Conservation (phyloP, 2,888 invertebrate genomes). For the Notodonta dromedarius region DNA sequence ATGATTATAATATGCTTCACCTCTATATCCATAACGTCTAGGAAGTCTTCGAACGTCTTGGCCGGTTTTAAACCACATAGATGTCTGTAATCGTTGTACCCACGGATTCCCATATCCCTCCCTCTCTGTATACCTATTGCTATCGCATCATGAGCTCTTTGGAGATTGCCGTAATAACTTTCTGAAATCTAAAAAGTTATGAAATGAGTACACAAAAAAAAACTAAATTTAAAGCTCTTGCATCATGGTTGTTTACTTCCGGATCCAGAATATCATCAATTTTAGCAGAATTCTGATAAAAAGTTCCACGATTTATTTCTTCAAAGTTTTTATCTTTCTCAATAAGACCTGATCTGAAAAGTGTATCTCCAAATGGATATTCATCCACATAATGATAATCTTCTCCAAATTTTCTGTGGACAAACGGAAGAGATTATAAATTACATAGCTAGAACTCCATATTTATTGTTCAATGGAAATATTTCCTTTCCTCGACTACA, state of each 20-base stretch:
- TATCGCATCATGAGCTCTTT: constrained; percentile 57
- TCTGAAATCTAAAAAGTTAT: constrained; percentile 55
- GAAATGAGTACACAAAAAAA: not conserved
- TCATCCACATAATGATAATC: constrained; percentile 57
- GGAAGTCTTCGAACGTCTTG: constrained; percentile 60
- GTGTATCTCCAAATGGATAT: constrained; percentile 58
- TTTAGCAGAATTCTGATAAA: constrained; percentile 62
- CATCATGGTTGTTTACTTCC: constrained; percentile 46
- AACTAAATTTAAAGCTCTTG: not conserved
- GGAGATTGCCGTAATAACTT: constrained; percentile 57
- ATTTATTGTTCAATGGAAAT: too few relatives aligned
- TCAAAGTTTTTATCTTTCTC: constrained; percentile 60
- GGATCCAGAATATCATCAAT: constrained; percentile 67
- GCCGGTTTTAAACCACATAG: constrained; percentile 60
- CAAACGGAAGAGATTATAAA: not conserved
- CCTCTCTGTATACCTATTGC: constrained; percentile 67
- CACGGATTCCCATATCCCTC: constrained; percentile 62
- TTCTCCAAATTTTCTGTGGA: constrained; percentile 59
- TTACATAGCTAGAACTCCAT: too few relatives aligned
- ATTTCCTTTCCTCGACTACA: constrained; percentile 22
- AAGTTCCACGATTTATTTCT: constrained; percentile 65
- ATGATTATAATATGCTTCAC: constrained; percentile 35
- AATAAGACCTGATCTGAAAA: constrained; percentile 58
- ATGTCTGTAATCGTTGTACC: constrained; percentile 66
- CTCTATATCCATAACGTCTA: constrained; percentile 65